A percentile compares a stretch with the other conserved stretches of the same genome.
Conservation (phyloP, 2,113 vertebrate genomes). For the Eudyptes chrysolophus region DNA sequence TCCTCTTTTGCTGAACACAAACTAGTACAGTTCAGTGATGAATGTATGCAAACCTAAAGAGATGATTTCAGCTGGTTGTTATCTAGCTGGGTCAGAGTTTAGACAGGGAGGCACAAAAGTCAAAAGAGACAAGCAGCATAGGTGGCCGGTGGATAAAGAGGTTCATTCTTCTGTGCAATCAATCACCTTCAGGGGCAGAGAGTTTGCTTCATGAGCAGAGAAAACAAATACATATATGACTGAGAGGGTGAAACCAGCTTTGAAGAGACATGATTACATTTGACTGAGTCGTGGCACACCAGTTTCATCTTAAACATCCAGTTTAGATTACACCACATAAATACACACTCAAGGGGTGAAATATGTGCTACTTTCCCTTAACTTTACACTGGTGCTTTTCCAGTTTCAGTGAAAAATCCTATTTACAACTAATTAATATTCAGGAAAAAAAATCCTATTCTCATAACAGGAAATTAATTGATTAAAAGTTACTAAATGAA, state of each 20-base stretch:
- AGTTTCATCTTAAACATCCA: background rate
- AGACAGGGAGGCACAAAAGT: conserved; percentile 6
- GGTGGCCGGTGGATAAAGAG: conserved; percentile 43
- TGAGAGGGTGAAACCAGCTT: background rate
- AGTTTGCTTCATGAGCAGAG: background rate
- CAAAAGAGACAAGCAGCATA: conserved; percentile 14
- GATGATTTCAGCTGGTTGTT: background rate
- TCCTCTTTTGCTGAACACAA: background rate
- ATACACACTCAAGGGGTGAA: background rate
- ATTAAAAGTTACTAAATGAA: background rate
- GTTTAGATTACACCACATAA: background rate
- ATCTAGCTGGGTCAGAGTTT: conserved; percentile 26
- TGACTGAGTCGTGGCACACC: background rate
- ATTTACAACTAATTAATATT: background rate
- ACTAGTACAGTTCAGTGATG: background rate
- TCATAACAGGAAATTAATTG: background rate
- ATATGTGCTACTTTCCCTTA: background rate
- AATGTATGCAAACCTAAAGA: background rate
- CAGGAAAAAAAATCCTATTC: background rate
- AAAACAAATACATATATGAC: conserved; percentile 27
- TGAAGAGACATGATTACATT: background rate
- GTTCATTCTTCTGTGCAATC: conserved; percentile 25
- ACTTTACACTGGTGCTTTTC: background rate
- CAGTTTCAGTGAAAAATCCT: background rate
- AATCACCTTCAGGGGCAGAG: background rate